phyloP scores from a whole-genome alignment of 2,888 invertebrate species.

The Doris montereyensis region DNA sequence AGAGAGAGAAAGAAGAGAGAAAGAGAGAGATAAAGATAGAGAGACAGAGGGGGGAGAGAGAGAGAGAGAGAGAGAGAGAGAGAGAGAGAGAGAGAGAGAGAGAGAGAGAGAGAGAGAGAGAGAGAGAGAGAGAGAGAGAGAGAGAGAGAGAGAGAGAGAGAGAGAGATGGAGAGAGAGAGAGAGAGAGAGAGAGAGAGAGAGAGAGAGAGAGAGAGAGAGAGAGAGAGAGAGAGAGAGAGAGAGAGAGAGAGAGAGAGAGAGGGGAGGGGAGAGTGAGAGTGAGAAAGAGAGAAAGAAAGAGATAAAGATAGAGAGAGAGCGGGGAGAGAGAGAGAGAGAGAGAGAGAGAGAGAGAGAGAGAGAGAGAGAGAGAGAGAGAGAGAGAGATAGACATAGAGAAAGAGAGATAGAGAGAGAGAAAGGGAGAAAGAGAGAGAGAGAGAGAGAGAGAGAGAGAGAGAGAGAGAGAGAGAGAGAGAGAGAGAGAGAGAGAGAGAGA shows the following conservation, averaged over 20 bases:
- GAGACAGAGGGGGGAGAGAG: not conserved
- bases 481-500: slow-evolving; percentile 10
- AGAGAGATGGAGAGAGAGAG: too few relatives aligned
- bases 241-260: slow-evolving; percentile 13
- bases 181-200: slow-evolving; percentile 5
- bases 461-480: slow-evolving; percentile 8
- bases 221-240: not conserved
- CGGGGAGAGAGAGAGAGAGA: not conserved
- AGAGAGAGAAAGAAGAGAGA: not conserved
- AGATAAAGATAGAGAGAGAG: too few relatives aligned
- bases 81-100: not conserved
- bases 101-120: not conserved
- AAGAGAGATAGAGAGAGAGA: too few relatives aligned
- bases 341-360: not conserved
- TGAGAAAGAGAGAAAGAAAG: slow-evolving; percentile 4
- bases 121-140: slow-evolving; percentile 10
- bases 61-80: not conserved
- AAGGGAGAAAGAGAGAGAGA: slow-evolving; percentile 18
- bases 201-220: not conserved
- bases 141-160: not conserved
- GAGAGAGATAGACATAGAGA: too few relatives aligned
- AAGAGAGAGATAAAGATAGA: not conserved
- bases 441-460: not conserved
- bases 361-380: slow-evolving; percentile 37
- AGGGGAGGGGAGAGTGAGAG: slow-evolving; percentile 28